Percentiles rank a stretch among this genome's conserved stretches.
phyloP scores from a whole-genome alignment of 2,888 invertebrate genomes.

The Bimastos eiseni region DNA sequence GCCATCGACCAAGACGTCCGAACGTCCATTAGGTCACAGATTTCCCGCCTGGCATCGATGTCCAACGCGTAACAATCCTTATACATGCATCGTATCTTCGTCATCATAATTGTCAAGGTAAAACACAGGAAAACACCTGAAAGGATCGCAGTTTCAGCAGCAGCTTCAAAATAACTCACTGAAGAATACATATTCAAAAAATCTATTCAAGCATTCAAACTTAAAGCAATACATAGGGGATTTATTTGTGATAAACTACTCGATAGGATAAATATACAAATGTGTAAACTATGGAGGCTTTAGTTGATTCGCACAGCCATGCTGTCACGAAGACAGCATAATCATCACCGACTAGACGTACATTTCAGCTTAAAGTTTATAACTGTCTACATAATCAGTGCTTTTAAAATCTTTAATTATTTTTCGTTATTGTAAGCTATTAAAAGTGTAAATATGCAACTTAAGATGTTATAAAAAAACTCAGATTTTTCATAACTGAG shows the following conservation, averaged over 20 bases:
- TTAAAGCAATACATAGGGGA: too few relatives aligned
- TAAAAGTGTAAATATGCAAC: not conserved
- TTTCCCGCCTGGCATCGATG: not conserved
- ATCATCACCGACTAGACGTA: not conserved
- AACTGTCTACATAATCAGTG: not conserved
- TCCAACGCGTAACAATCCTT: constrained; percentile 31
- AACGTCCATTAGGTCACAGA: constrained; percentile 29
- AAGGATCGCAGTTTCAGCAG: not conserved
- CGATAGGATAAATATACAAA: not conserved
- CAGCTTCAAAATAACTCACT: not conserved
- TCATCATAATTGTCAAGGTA: constrained; percentile 88
- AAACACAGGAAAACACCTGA: constrained; percentile 88
- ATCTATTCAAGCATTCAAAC: not conserved
- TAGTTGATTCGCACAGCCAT: not conserved
- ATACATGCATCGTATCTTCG: constrained; percentile 70
- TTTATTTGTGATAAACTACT: too few relatives aligned
- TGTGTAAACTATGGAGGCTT: not conserved
- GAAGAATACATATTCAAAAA: not conserved
- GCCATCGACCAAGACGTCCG: constrained; percentile 32
- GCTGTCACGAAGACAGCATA: not conserved
- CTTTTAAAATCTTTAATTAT: not conserved
- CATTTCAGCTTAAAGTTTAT: not conserved
- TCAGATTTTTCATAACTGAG: not conserved
- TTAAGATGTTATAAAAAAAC: not conserved
- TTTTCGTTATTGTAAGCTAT: not conserved